Evolutionary conservation across 2,888 invertebrate genomes (phyloP).

Genomic region (Odontothrips loti): DNA sequence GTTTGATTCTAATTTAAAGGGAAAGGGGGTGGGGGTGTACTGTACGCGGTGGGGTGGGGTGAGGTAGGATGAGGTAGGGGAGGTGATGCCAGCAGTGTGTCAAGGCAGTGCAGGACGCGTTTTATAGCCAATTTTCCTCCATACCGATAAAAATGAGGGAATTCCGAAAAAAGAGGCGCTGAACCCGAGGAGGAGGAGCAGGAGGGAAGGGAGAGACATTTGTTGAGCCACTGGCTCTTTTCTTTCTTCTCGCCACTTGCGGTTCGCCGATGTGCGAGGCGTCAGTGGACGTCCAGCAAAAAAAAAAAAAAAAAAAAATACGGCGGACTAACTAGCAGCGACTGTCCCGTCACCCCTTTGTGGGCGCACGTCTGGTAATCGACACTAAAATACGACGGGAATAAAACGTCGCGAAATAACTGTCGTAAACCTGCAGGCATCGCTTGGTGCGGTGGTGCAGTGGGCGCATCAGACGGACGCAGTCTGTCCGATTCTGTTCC

Average conservation of each 20-base stretch:
- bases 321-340: not conserved
- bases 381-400: constrained; percentile 8
- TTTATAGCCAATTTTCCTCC: constrained; percentile 16
- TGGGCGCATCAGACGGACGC: no score
- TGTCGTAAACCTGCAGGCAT: not conserved
- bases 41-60: not conserved
- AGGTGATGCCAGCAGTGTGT: not conserved
- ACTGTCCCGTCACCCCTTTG: constrained; percentile 7
- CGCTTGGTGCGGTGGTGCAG: not conserved
- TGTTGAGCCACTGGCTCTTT: constrained; percentile 1
- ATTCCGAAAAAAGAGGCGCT: not conserved
- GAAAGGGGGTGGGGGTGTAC: not conserved
- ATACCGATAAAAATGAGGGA: constrained; percentile 22
- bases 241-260: not conserved
- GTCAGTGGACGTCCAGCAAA: not conserved
- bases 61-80: not conserved
- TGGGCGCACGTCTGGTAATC: constrained; percentile 6
- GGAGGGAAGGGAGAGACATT: not conserved
- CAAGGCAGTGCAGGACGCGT: not conserved
- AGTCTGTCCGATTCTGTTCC: no score
- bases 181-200: not conserved
- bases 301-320: not conserved
- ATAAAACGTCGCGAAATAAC: not conserved
- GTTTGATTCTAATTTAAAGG: no score
- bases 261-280: not conserved